These are phyloP conservation scores for Drosophila mimica DNA, from an alignment of 2,888 invertebrate genomes.

Conservation along the genomic window DNA sequence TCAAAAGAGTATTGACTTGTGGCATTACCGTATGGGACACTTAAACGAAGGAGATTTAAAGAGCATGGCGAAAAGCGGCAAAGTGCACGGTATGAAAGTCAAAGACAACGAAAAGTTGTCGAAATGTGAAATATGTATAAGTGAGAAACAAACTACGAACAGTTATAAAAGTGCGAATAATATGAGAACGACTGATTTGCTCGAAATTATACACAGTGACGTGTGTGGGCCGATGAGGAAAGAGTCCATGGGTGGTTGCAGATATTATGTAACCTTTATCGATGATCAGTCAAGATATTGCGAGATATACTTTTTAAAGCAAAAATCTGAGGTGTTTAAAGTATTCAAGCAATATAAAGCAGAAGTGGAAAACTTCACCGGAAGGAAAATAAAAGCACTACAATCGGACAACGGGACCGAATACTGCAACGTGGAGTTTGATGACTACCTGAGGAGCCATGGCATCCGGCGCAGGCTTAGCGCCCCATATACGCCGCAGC, in stretches of 20 bases:
- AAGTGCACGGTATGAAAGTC: not conserved
- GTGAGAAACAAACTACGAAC: not conserved
- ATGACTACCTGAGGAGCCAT: too few relatives aligned
- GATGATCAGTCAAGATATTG: not conserved
- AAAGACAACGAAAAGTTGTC: not conserved
- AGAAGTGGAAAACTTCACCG: too few relatives aligned
- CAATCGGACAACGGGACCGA: too few relatives aligned
- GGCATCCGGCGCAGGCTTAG: too few relatives aligned
- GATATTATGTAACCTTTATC: not conserved
- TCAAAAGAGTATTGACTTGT: not conserved
- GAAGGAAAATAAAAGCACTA: too few relatives aligned
- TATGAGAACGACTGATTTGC: not conserved
- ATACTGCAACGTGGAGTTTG: too few relatives aligned
- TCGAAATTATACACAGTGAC: not conserved
- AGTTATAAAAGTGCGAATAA: too few relatives aligned
- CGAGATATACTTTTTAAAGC: not conserved
- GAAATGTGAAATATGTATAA: not conserved
- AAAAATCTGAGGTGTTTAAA: not conserved
- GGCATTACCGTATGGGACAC: not conserved
- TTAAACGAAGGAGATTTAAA: not conserved
- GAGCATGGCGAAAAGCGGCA: not conserved
- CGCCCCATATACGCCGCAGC: too few relatives aligned
- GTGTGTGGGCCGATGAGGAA: not conserved
- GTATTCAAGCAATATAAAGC: not conserved
- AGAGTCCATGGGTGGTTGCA: not conserved